Percentiles rank a stretch among this genome's conserved stretches.
Evolutionary conservation across 2,797 vertebrate species (phyloP).

Genomic region (Neosilurus hyrtlii): DNA sequence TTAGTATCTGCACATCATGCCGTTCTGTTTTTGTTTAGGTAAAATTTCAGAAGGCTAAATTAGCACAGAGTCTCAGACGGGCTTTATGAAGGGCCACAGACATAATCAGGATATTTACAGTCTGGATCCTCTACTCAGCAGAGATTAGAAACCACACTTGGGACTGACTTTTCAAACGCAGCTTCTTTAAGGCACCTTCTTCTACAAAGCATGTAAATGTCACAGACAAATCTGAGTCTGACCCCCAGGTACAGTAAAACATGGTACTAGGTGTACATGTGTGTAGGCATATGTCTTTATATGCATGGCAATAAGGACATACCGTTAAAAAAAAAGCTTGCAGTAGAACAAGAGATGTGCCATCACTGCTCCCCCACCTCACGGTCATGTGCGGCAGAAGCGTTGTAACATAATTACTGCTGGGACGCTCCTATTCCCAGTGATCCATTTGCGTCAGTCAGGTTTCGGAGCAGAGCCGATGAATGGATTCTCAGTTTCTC

Average conservation of each 20-base stretch:
- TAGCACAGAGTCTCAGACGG: neutral
- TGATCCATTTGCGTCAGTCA: conserved; percentile 84
- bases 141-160: conserved; percentile 10
- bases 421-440: conserved; percentile 82
- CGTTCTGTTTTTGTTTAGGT: conserved; percentile 3
- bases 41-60: conserved; percentile 23
- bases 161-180: conserved; percentile 17
- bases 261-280: neutral
- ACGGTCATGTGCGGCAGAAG: conserved; percentile 73
- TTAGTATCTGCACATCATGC: neutral
- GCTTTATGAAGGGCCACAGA: neutral
- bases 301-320: conserved; percentile 50
- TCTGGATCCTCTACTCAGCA: conserved; percentile 24
- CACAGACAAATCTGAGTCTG: conserved; percentile 62
- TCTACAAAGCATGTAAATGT: conserved; percentile 48
- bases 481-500: conserved; percentile 83
- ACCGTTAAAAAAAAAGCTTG: conserved; percentile 63
- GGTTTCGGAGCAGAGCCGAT: conserved; percentile 77
- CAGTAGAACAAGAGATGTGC: conserved; percentile 68
- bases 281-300: conserved; percentile 14
- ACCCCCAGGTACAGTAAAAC: conserved; percentile 36
- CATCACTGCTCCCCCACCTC: conserved; percentile 69
- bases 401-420: conserved; percentile 83
- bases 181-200: conserved; percentile 5
- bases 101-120: conserved; percentile 34